These are phyloP conservation scores for Caenorhabditis inopinata DNA, from an alignment of 1,140 invertebrate genomes.

Conservation along the genomic window DNA sequence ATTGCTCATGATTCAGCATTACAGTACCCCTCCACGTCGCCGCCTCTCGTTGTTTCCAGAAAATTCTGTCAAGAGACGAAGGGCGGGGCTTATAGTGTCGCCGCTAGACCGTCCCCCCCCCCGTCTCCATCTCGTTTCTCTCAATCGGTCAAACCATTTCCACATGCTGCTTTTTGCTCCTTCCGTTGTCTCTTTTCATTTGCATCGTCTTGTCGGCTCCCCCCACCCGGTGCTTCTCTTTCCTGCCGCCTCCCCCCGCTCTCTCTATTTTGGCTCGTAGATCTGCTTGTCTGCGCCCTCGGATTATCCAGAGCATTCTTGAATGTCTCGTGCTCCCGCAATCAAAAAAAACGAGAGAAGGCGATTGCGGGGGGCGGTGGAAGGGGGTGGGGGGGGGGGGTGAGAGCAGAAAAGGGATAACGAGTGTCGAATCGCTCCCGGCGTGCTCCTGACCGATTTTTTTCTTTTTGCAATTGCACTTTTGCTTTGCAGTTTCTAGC, in stretches of 20 bases:
- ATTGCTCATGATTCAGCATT: too few relatives aligned
- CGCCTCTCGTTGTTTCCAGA: too few relatives aligned
- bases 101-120: not conserved
- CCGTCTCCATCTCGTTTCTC: not conserved
- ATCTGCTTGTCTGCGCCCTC: not conserved
- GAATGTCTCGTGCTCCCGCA: slow-evolving; percentile 18
- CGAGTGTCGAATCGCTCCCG: too few relatives aligned
- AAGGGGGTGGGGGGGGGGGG: too few relatives aligned
- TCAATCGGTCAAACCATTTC: slow-evolving; percentile 29
- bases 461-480: too few relatives aligned
- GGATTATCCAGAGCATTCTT: not conserved
- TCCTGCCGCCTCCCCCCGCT: not conserved
- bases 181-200: not conserved
- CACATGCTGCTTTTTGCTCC: slow-evolving; percentile 20
- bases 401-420: not conserved
- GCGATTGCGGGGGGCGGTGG: not conserved
- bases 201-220: not conserved
- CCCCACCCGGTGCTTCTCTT: not conserved
- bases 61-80: too few relatives aligned
- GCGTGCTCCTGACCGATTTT: too few relatives aligned
- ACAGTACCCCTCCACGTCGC: too few relatives aligned
- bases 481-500: too few relatives aligned
- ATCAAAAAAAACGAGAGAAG: not conserved
- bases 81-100: too few relatives aligned
- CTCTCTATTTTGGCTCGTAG: not conserved